Evolutionary conservation across 2,888 invertebrate genomes (phyloP), one percentile per base, ranked within the genome.

Genomic region (Mythimna albipuncta): DNA sequence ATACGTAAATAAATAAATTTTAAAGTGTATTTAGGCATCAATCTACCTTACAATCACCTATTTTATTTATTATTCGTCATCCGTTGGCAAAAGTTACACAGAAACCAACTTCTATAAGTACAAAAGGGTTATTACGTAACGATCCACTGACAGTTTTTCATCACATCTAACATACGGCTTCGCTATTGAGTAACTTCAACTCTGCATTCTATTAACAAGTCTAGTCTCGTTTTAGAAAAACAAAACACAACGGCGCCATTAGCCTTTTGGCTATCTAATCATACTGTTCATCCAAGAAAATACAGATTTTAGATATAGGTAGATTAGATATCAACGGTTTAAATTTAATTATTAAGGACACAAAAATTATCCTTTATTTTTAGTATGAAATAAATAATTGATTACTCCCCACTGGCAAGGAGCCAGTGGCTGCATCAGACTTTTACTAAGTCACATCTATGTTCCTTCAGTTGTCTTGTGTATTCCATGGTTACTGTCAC

Each of bases 141-240:
- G 26, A 58, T n/a, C n/a, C 19, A 70, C 16, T 58, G 58, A 32
- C 58, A 41, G 58, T 50, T 71, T 70, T 72, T 70, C 26, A 41
- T 71, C 50, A 58, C 50, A n/a, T 50, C 50, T 32, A 59, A 35
- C 72, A 59, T 35, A 59, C 52, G 59, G 52, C 47, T 35, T 61
- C 52, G 19, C 9, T 72, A 54, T 54, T 72, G 35, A 61, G 59
- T 44, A 72, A 71, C 50, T 21, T 32, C 26, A 19, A 50, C 32
- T 71, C n/a, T 6, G n/a, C 35, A 71, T 47, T 47, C 58, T 50
- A 50, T 57, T 26, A 70, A 70, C 19, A 38, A 2, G 57, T 6
- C 50, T 50, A 5, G 19, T 19, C 50, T 13, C 19, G 19, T 50
- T 50, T 55, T 26, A 26, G 55, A 55, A 26, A 26, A 26, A 26